Evolutionary conservation across 2,113 vertebrate genomes (phyloP), one percentile per base, ranked within the genome.

Genomic region (Hippocampus abdominalis): DNA sequence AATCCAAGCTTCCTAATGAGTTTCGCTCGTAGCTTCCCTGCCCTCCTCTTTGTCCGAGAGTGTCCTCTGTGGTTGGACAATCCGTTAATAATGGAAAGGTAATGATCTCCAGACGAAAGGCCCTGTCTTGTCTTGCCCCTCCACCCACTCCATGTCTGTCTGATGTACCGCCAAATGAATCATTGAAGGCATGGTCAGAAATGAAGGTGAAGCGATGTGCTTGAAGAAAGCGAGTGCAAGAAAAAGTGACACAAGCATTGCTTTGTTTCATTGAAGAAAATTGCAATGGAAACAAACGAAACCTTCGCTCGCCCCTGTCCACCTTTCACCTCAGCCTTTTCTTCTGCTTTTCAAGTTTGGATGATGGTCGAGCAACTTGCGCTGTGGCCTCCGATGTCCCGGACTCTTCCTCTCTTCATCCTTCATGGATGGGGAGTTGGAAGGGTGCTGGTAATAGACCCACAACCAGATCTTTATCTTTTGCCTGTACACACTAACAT

Each of bases 41-140:
- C 85, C 69, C 76, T 74, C 79, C 81, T 88, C 83, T 80, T 78
- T 84, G 81, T 83, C 86, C 87, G 84, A 74, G 77, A 82, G 81
- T 82, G 89, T 88, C 91, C 91, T 92, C 84, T 90, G 91, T 88
- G 91, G 90, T 92, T 89, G 90, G 79, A 80, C 86, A 82, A 84
- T 90, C 90, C 87, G 90, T 91, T 89, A 90, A 92, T 92, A 90
- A 92, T 92, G 89, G 90, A 92, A 91, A 91, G 82, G 91, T 89
- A 92, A 90, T 86, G 87, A 92, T 91, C 91, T 88, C 88, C 79
- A 83, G 89, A 90, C 90, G 89, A 90, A 92, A 91, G 90, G 88
- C 82, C 86, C 84, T 84, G 88, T 87, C 88, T 82, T 83, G 87
- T 78, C 80, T 83, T 80, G 84, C 78, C 69, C 75, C 73, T 65